phyloP scores from a whole-genome alignment of 2,888 invertebrate species.

The Isoperla grammatica region DNA sequence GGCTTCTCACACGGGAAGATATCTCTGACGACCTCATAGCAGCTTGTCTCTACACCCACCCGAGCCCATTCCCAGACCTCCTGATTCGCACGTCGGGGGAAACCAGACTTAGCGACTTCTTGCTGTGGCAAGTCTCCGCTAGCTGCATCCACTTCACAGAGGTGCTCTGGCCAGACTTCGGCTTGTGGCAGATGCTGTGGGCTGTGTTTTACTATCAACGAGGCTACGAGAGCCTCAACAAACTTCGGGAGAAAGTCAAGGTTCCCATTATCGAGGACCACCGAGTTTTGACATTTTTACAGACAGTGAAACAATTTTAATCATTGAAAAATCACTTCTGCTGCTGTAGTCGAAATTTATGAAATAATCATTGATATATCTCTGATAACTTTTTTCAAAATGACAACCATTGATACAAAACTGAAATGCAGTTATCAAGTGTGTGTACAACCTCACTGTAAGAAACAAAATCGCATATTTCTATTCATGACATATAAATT shows the following conservation, averaged over 20 bases:
- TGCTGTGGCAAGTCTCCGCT: conserved; percentile 84
- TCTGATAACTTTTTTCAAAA: too few relatives aligned
- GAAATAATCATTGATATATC: too few relatives aligned
- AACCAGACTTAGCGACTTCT: conserved; percentile 86
- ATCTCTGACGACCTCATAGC: conserved; percentile 72
- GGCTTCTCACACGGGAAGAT: conserved; percentile 61
- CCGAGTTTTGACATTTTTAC: neutral
- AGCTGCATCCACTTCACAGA: conserved; percentile 82
- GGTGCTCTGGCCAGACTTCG: conserved; percentile 95
- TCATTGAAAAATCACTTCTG: conserved; percentile 1
- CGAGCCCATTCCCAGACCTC: conserved; percentile 76
- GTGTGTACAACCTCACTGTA: too few relatives aligned
- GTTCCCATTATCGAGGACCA: neutral
- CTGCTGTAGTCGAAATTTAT: too few relatives aligned
- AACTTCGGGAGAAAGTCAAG: neutral
- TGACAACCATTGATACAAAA: too few relatives aligned
- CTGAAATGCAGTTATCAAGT: too few relatives aligned
- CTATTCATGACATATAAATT: too few relatives aligned
- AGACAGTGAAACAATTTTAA: neutral
- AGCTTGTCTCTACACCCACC: conserved; percentile 68
- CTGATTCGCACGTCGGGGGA: conserved; percentile 95
- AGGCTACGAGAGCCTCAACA: conserved; percentile 2
- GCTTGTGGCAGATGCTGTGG: conserved; percentile 81
- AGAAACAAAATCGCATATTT: too few relatives aligned
- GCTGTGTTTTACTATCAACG: conserved; percentile 86